Evolutionary conservation across 1,140 invertebrate species (phyloP), one percentile per base, ranked within the genome.

Genomic region (Drosophila kanapiae): DNA sequence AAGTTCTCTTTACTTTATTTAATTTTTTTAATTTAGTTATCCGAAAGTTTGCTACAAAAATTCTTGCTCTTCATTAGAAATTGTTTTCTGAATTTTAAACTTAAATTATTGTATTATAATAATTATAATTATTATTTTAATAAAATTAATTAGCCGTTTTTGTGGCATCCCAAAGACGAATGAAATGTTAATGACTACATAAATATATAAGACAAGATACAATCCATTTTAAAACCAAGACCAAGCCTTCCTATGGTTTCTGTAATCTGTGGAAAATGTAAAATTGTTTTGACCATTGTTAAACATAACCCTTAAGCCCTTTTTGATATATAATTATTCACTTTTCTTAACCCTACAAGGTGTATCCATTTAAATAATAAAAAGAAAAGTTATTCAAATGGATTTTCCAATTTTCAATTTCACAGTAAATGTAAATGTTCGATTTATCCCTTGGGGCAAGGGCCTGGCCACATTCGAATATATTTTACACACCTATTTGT

Each of bases 401-500:
- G 0, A 6, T 64, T 5, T n/a, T 14, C 16, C 16, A 64, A 64
- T 64, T 62, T 61, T 18, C 38, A 64, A 64, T 65, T 65, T 65
- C 62, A 65, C 62, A 65, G 62, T 62, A 14, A 16, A 35, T 35
- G 3, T n/a, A n/a, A n/a, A n/a, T n/a, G 38, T 23, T 23, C 23
- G 23, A 23, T 23, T 23, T 23, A 23, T 23, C 23, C 23, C 23
- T 23, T 23, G 7, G 4, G 31, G 31, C 6, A 2, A 6, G 18
- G 11, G 11, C n/a, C 16, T 14, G 23, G 10, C 35, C 35, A 27
- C 31, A 29, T 6, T 45, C 9, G 1, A 33, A 23, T 29, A 60
- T 51, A 72, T 72, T 47, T 58, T 59, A 65, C 31, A 60, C 62
- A 47, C 35, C 74, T 59, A 77, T 77, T 78, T 69, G 56, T 77